Evolutionary conservation across 2,113 vertebrate genomes (phyloP).

Genomic region (Lamprologus sp.): DNA sequence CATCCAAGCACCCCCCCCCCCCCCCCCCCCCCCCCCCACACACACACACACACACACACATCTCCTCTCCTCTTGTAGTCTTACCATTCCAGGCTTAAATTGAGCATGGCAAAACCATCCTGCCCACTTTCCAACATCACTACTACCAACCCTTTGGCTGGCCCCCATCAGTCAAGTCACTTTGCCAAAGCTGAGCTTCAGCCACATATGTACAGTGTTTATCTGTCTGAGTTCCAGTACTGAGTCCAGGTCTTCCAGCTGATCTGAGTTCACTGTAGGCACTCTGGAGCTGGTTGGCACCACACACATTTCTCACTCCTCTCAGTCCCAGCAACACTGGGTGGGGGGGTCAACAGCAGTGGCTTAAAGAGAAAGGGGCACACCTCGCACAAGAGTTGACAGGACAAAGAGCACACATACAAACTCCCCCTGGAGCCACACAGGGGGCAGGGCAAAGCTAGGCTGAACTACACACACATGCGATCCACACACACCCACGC

Average conservation of each 20-base stretch:
- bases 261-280: background rate
- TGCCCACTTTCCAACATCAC: slow-evolving; percentile 17
- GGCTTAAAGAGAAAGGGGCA: slow-evolving; percentile 4
- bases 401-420: slow-evolving; percentile 66
- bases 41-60: too few relatives aligned
- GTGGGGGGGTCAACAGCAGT: background rate
- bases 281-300: background rate
- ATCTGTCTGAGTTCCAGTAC: background rate
- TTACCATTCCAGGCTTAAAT: slow-evolving; percentile 35
- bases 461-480: slow-evolving; percentile 44
- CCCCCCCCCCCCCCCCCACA: too few relatives aligned
- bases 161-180: background rate
- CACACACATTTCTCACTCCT: background rate
- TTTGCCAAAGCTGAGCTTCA: slow-evolving; percentile 31
- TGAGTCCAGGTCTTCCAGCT: background rate
- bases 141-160: slow-evolving; percentile 20
- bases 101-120: slow-evolving; percentile 23
- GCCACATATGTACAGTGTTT: background rate
- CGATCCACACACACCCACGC: slow-evolving; percentile 4
- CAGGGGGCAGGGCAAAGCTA: slow-evolving; percentile 39
- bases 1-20: too few relatives aligned
- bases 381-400: slow-evolving; percentile 41
- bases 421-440: slow-evolving; percentile 42
- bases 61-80: slow-evolving; percentile 26
- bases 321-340: background rate